These are phyloP conservation scores for Sphecodes monilicornis DNA, from an alignment of 2,888 invertebrate species.

Conservation along the genomic window DNA sequence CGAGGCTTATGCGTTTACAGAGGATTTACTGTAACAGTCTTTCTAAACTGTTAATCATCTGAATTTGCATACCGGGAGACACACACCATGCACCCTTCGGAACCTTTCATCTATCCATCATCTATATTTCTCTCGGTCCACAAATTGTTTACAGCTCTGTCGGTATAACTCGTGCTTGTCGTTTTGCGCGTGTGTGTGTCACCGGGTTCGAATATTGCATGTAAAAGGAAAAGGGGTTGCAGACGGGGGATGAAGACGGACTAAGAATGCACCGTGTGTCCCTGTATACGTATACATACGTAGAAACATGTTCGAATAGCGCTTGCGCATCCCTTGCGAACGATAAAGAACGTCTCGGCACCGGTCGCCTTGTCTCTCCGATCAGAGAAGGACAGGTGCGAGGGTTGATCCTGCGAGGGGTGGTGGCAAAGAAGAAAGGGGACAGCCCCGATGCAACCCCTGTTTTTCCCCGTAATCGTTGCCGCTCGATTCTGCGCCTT, in stretches of 20 bases:
- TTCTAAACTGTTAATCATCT: not conserved
- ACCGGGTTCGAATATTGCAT: not conserved
- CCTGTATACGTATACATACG: not conserved
- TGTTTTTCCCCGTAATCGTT: constrained; percentile 75
- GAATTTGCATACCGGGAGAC: not conserved
- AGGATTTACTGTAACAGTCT: no score
- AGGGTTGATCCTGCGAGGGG: not conserved
- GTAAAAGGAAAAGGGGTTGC: not conserved
- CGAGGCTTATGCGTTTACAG: no score
- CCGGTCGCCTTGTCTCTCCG: constrained; percentile 2
- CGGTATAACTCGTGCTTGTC: not conserved
- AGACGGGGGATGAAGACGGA: not conserved
- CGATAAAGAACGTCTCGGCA: not conserved
- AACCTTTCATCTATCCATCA: not conserved
- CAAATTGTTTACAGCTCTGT: not conserved
- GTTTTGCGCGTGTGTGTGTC: not conserved
- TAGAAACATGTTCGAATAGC: not conserved
- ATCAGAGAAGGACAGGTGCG: constrained; percentile 1
- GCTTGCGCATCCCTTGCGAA: not conserved
- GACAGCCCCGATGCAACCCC: constrained; percentile 45
- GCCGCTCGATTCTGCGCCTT: constrained; percentile 79
- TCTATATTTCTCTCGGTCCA: not conserved
- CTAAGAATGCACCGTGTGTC: constrained; percentile 1
- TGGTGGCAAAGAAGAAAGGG: not conserved
- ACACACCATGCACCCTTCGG: not conserved